Evolutionary conservation across 2,797 vertebrate genomes (phyloP).

Genomic region (Eulemur albifrons): DNA sequence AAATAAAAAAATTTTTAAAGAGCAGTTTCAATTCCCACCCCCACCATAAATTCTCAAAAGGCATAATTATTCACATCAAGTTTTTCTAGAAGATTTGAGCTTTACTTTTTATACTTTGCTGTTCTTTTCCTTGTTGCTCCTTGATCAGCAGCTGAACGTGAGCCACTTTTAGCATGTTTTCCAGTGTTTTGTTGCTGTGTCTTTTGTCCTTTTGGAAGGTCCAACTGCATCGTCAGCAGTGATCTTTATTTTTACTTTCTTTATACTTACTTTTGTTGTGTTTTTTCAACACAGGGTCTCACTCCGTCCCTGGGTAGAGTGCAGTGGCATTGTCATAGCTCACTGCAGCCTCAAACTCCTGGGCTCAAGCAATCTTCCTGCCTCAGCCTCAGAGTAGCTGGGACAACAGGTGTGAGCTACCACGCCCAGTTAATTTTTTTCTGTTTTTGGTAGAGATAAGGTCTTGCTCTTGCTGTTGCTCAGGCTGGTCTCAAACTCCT

Average conservation of each 20-base stretch:
- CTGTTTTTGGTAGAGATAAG: too few species aligned
- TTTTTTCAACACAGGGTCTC: too few species aligned
- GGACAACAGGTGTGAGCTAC: too few species aligned
- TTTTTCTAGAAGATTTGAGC: not conserved
- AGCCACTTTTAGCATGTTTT: not conserved
- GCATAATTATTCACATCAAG: not conserved
- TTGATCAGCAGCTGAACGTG: not conserved
- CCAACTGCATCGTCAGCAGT: not conserved
- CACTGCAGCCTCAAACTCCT: too few species aligned
- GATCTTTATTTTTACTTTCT: not conserved
- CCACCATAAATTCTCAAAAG: not conserved
- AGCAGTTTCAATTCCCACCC: not conserved
- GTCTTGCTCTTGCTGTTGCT: too few species aligned
- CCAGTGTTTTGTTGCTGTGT: not conserved
- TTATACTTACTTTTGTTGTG: not conserved
- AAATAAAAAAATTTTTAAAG: slow-evolving; percentile 3
- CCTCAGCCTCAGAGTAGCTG: too few species aligned
- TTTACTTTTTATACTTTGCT: not conserved
- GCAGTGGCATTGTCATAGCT: too few species aligned
- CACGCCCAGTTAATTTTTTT: too few species aligned
- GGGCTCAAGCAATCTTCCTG: too few species aligned
- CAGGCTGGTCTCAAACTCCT: not conserved
- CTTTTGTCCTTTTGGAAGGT: not conserved
- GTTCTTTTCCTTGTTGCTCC: not conserved
- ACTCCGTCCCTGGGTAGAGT: too few species aligned